Evolutionary conservation across 2,888 invertebrate genomes (phyloP).

Genomic region (Stramonita haemastoma): DNA sequence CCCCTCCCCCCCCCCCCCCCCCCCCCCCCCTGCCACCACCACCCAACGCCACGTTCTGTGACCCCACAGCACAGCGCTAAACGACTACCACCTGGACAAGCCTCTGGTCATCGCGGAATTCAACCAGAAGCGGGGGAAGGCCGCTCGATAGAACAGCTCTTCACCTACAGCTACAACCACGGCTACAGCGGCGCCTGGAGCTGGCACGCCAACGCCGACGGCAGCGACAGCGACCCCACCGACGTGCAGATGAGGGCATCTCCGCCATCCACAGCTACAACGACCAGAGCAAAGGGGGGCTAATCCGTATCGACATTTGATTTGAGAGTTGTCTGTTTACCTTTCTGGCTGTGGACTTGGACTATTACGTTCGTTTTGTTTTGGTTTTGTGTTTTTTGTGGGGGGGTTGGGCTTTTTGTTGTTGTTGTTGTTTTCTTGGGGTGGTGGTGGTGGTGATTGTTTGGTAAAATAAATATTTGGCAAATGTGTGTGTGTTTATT

Average conservation of each 20-base stretch:
- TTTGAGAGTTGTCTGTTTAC: neutral
- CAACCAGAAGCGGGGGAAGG: conserved; percentile 45
- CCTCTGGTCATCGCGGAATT: conserved; percentile 51
- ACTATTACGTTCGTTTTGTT: neutral
- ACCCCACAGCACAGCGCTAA: conserved; percentile 39
- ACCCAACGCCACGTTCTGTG: neutral
- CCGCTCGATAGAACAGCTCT: conserved; percentile 45
- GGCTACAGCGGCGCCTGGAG: conserved; percentile 51
- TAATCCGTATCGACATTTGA: conserved; percentile 13
- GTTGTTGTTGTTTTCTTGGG: neutral
- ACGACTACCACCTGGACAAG: conserved; percentile 44
- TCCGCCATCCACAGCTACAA: conserved; percentile 27
- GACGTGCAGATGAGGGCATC: conserved; percentile 46
- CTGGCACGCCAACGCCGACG: conserved; percentile 52
- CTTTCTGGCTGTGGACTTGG: neutral
- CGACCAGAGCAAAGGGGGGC: conserved; percentile 36
- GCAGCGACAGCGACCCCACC: conserved; percentile 46
- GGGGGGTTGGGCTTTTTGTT: neutral
- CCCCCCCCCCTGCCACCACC: neutral
- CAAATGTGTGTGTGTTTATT: neutral
- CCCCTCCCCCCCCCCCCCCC: neutral
- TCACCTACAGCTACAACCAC: conserved; percentile 45
- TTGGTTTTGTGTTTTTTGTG: neutral
- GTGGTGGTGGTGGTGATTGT: neutral
- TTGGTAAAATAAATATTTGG: neutral